These are phyloP conservation scores for Apamea crenata DNA, from an alignment of 2,888 invertebrate genomes.

Conservation along the genomic window DNA sequence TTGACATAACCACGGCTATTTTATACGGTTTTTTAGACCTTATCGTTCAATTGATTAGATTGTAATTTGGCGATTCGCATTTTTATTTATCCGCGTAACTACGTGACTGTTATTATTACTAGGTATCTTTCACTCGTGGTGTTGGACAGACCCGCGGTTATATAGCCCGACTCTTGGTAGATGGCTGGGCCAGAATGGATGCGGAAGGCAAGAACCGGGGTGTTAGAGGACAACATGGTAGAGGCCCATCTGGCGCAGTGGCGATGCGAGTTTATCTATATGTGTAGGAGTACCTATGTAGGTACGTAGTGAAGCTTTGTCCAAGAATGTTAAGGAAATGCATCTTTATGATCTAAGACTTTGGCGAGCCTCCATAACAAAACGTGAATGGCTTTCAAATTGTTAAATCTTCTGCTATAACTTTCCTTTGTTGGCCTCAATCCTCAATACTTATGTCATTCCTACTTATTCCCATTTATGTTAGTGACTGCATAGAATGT, in stretches of 20 bases:
- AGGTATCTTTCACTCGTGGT: slow-evolving; percentile 3
- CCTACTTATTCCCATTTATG: not conserved
- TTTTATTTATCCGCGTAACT: slow-evolving; percentile 13
- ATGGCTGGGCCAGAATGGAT: no score
- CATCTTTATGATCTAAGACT: slow-evolving; percentile 1
- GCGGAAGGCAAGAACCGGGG: not conserved
- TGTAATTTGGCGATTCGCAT: slow-evolving; percentile 10
- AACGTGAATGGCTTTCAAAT: slow-evolving; percentile 16
- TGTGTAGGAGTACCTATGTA: not conserved
- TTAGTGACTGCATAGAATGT: slow-evolving; percentile 14
- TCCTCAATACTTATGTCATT: slow-evolving; percentile 29
- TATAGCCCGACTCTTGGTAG: not conserved
- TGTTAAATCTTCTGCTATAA: slow-evolving; percentile 17
- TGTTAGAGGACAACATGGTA: no score
- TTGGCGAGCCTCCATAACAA: slow-evolving; percentile 41
- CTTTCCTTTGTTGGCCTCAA: slow-evolving; percentile 44
- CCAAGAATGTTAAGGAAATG: slow-evolving; percentile 44
- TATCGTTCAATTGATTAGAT: slow-evolving; percentile 62
- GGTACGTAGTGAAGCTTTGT: not conserved
- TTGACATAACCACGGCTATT: slow-evolving; percentile 76
- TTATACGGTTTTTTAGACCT: slow-evolving; percentile 64
- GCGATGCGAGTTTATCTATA: not conserved
- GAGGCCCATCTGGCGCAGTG: no score
- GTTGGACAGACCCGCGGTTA: not conserved
- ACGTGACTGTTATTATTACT: not conserved